Evolutionary conservation across 2,888 invertebrate genomes (phyloP).

Genomic region (Machimus atricapillus): DNA sequence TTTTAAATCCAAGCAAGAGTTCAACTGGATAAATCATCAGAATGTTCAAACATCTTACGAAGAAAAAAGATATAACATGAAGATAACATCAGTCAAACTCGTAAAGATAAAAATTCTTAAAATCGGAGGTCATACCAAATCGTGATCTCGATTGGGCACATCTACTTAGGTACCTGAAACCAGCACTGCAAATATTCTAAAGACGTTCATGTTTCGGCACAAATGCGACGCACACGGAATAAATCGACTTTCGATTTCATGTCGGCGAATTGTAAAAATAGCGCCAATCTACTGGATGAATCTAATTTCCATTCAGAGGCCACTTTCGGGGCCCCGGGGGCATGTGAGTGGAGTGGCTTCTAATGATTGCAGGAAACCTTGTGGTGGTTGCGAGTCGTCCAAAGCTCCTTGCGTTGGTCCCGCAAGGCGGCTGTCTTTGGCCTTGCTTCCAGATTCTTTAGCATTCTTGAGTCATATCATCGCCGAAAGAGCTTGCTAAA

Average conservation of each 20-base stretch:
- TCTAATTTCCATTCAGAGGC: slow-evolving; percentile 25
- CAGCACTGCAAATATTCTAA: background rate
- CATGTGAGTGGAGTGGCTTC: background rate
- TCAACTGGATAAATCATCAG: background rate
- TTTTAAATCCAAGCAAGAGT: background rate
- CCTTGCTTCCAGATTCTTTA: background rate
- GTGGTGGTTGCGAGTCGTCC: background rate
- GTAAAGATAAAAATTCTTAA: background rate
- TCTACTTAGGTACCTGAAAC: background rate
- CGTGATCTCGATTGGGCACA: background rate
- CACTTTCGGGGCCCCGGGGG: background rate
- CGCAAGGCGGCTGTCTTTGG: background rate
- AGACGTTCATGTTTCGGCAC: background rate
- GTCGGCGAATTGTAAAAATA: slow-evolving; percentile 14
- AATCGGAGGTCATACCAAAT: background rate
- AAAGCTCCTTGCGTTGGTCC: background rate
- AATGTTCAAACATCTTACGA: background rate
- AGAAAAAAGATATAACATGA: background rate
- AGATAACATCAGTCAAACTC: background rate
- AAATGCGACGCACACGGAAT: background rate
- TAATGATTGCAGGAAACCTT: background rate
- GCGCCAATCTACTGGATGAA: slow-evolving; percentile 3
- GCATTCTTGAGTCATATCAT: background rate
- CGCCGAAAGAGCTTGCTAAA: background rate
- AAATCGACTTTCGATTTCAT: slow-evolving; percentile 32